Base-by-base conservation (phyloP, 2,888 invertebrate genomes). In the Napeogenes sylphis region DNA sequence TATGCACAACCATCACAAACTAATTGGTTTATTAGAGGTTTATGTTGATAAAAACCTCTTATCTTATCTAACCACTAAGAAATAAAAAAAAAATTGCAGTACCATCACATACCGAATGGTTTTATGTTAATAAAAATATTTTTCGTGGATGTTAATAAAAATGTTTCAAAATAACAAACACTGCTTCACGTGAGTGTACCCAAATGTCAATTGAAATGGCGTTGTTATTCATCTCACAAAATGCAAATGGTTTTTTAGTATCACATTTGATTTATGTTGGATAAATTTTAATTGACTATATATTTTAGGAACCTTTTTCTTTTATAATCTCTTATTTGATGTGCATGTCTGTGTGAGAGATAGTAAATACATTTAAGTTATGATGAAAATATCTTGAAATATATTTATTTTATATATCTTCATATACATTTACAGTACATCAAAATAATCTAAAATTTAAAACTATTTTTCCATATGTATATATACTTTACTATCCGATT, bases 151-250 rank as follows among this genome's bases (percentile, higher is more conserved):
- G 42, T 42, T 10, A 1, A 10, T 35, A 42, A 42, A 42, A 10
- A 42, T 42, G 8, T 10, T 10, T 12, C 10, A 10, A 42, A 42
- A 42, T 10, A 10, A 42, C 42, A 53, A n/a, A 53, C 67, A 69
- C 62, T 62, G 66, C 61, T 60, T 63, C 58, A 56, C 58, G 12
- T 61, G 67, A 55, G 53, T 59, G 67, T 68, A 68, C 65, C 38
- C 53, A 63, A 59, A 64, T 58, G 62, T 54, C 63, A 61, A 63
- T 64, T 66, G 64, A 66, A 67, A 67, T 61, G 61, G 58, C 54
- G 38, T 56, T 54, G 47, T 63, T 53, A 55, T 68, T 65, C 46
- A 64, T 51, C 21, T 51, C 51, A 3, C 51, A 51, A 51, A 51
- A 30, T 30, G 21, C 2, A 10, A 51, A 30, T 12, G 21, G 21